Evolutionary conservation across 2,888 invertebrate species (phyloP).

Genomic region (Strigamia transsilvanica): DNA sequence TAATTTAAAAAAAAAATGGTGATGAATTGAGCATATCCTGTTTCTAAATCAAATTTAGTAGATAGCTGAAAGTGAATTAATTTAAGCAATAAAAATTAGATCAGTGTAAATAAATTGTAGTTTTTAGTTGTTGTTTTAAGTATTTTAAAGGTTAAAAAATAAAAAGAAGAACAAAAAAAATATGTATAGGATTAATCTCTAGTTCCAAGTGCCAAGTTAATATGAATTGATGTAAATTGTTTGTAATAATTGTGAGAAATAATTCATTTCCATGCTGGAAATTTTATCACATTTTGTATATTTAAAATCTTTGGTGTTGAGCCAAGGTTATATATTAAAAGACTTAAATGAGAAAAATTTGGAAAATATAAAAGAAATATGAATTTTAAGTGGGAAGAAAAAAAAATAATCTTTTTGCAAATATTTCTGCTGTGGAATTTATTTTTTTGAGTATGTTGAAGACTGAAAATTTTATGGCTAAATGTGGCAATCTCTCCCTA

Average conservation of each 20-base stretch:
- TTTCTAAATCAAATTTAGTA: slow-evolving; percentile 23
- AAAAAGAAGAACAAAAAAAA: background rate
- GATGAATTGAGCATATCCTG: slow-evolving; percentile 30
- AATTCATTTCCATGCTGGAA: slow-evolving; percentile 27
- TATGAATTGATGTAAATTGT: slow-evolving; percentile 39
- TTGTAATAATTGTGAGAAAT: slow-evolving; percentile 32
- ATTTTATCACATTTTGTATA: slow-evolving; percentile 46
- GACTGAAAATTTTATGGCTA: background rate
- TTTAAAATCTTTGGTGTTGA: slow-evolving; percentile 5
- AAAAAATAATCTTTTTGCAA: background rate
- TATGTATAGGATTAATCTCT: background rate
- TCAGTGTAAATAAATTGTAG: slow-evolving; percentile 39
- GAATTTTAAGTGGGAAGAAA: background rate
- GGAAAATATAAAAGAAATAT: background rate
- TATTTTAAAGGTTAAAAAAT: background rate
- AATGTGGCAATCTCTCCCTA: background rate
- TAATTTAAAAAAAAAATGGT: background rate
- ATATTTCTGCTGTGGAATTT: slow-evolving; percentile 7
- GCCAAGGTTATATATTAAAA: background rate
- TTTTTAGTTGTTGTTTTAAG: background rate
- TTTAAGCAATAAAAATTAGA: slow-evolving; percentile 40
- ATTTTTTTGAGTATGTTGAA: slow-evolving; percentile 34
- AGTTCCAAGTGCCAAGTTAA: slow-evolving; percentile 40
- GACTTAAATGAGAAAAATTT: background rate
- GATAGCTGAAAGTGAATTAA: background rate